phyloP scores from a whole-genome alignment of 1,140 invertebrate genomes.

The Phymastichus coffea region DNA sequence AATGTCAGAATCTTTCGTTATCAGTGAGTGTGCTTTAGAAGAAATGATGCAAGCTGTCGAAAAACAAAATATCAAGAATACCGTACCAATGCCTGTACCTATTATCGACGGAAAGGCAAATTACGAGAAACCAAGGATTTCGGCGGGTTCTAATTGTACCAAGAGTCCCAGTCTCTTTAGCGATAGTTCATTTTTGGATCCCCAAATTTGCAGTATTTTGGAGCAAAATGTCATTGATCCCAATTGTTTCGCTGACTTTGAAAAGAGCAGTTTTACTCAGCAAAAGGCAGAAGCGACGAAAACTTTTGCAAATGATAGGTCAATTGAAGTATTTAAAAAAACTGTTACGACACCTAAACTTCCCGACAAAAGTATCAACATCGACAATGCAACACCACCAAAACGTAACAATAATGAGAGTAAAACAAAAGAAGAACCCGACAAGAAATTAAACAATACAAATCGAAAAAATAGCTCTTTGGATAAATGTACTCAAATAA shows the following conservation, averaged over 20 bases:
- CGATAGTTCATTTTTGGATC: constrained; percentile 48
- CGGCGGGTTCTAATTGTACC: constrained; percentile 5
- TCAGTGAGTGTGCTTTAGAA: neutral
- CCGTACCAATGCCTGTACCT: neutral
- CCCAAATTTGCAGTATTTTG: constrained; percentile 45
- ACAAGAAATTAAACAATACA: neutral
- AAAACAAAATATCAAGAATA: neutral
- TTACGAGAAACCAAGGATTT: neutral
- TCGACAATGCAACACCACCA: neutral
- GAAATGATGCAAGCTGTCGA: neutral
- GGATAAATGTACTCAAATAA: neutral
- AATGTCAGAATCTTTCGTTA: neutral
- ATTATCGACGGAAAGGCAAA: neutral
- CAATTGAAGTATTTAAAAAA: neutral
- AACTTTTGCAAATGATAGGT: too few species aligned
- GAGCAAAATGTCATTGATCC: constrained; percentile 49
- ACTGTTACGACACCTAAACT: neutral
- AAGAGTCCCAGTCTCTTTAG: constrained; percentile 47
- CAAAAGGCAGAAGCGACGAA: too few species aligned
- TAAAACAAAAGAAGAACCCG: too few species aligned
- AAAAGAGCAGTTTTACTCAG: constrained; percentile 26
- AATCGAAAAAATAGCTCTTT: neutral
- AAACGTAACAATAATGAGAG: too few species aligned
- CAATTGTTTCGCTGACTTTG: constrained; percentile 34
- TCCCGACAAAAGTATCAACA: neutral